Evolutionary conservation across 2,888 invertebrate genomes (phyloP).

Genomic region (Dasysyrphus albostriatus): DNA sequence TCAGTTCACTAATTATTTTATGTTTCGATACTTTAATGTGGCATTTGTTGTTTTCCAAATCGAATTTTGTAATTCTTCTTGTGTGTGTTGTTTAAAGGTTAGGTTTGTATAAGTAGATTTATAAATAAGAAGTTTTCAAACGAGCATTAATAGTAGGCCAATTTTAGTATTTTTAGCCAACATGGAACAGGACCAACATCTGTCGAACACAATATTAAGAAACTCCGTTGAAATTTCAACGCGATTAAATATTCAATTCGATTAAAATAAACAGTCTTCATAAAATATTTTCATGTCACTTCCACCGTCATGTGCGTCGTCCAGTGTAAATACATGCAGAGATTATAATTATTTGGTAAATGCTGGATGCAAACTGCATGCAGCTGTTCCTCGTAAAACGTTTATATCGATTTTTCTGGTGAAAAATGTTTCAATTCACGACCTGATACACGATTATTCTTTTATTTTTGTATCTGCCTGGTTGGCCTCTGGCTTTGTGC

Average conservation of each 20-base stretch:
- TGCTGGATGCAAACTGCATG: not conserved
- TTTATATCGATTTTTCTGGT: slow-evolving; percentile 54
- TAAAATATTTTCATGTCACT: no score
- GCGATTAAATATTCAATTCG: no score
- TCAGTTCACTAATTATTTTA: not conserved
- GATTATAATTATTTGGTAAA: not conserved
- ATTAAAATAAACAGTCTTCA: no score
- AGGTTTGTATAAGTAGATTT: no score
- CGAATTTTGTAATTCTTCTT: not conserved
- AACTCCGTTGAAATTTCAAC: no score
- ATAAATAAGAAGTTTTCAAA: not conserved
- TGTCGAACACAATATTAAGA: no score
- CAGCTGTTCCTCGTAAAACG: slow-evolving; percentile 38
- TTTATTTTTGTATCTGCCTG: slow-evolving; percentile 39
- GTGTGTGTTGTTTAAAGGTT: no score
- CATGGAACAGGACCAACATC: no score
- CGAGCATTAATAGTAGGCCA: not conserved
- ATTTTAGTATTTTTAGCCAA: not conserved
- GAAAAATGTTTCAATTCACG: slow-evolving; percentile 46
- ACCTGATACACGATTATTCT: slow-evolving; percentile 11
- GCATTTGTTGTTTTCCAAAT: not conserved
- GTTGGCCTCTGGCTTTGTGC: slow-evolving; percentile 32
- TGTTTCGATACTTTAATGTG: not conserved
- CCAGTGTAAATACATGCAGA: not conserved
- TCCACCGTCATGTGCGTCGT: not conserved